Evolutionary conservation across 2,888 invertebrate species (phyloP), one percentile per base, ranked within the genome.

Genomic region (Eupithecia vulgata): DNA sequence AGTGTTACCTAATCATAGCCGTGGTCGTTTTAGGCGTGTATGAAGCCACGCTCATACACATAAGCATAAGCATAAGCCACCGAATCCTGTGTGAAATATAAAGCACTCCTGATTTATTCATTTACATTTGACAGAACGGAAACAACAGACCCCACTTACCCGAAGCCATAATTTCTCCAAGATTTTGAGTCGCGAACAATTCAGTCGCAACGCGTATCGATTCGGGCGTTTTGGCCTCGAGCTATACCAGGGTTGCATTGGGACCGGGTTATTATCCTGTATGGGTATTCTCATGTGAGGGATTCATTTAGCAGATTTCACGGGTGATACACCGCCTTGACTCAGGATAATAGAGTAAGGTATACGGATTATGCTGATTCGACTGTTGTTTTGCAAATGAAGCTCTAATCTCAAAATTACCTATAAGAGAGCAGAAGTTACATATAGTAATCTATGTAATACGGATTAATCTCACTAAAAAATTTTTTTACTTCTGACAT

Each of bases 181-280:
- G 45, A 72, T 59, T 59, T 64, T 59, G 42, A 59, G 66, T 1
- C 25, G 25, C 67, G 66, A 34, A 61, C 61, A 48, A 57, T 70
- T 67, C 66, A 34, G 64, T 64, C 61, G 45, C 35, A 68, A 45
- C 67, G 67, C 42, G 73, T 70, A 73, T 73, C 67, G 73, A 70
- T 73, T 70, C 64, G 45, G 70, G 52, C 62, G 62, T 68, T 42
- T 73, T 40, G 30, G 68, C 62, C 74, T 71, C 68, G 15, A 40
- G 67, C 67, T 40, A 57, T 73, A 59, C 68, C 73, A 67, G 64
- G 57, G 68, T 12, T 67, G 72, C 65, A 70, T 62, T 62, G 67
- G 25, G 40, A 40, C 65, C 40, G 65, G 40, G 15, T 65, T 65
- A 40, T 57, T 25, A 21, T 57, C 57, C 21, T 25, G 21, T 57